These are phyloP conservation scores for Harpalus rubripes DNA, from an alignment of 2,888 invertebrate species.

Conservation along the genomic window DNA sequence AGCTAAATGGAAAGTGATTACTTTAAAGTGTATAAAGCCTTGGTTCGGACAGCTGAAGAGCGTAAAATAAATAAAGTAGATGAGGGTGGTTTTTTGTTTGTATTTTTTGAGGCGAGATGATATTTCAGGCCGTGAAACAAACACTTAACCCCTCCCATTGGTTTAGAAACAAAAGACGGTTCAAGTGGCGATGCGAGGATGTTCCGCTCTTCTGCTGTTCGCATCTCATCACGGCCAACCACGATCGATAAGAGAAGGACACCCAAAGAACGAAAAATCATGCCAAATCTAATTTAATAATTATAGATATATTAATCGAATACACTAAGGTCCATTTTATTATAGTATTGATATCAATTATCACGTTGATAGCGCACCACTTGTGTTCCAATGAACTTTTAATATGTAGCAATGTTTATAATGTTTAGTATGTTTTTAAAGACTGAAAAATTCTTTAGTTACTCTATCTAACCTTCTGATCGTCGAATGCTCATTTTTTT, in stretches of 20 bases:
- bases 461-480: no score
- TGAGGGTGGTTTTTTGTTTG: constrained; percentile 12
- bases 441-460: no score
- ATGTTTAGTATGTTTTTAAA: no score
- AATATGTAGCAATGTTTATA: no score
- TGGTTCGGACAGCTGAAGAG: neutral
- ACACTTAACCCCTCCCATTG: constrained; percentile 25
- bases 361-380: no score
- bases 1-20: neutral
- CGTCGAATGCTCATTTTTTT: no score
- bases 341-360: no score
- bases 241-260: neutral
- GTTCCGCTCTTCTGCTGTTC: constrained; percentile 20
- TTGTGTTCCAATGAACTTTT: no score
- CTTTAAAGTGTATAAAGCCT: no score
- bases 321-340: no score
- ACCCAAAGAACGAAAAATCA: neutral
- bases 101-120: constrained; percentile 18
- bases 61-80: neutral
- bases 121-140: constrained; percentile 37
- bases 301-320: neutral
- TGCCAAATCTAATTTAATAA: no score
- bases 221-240: constrained; percentile 32
- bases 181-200: constrained; percentile 15
- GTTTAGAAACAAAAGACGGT: constrained; percentile 41